These are phyloP conservation scores for Caligus rogercresseyi DNA, from an alignment of 1,140 invertebrate species.

Conservation along the genomic window DNA sequence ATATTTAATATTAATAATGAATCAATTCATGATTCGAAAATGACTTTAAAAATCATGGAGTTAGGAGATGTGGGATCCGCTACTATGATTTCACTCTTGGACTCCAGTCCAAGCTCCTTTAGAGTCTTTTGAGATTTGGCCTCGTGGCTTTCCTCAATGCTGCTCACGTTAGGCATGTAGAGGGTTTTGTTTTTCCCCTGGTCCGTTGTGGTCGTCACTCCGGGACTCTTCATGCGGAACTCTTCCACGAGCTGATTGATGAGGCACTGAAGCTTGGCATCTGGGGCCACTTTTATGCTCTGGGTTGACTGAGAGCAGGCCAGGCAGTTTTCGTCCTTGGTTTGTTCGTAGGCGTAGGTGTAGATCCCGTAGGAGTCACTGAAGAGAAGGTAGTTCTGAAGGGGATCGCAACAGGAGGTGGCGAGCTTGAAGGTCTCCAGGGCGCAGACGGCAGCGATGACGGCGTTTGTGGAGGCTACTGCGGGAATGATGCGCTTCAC, in stretches of 20 bases:
- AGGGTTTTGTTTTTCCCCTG: conserved; percentile 73
- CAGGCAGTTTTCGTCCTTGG: conserved; percentile 59
- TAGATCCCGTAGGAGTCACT: conserved; percentile 93
- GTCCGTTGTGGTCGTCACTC: conserved; percentile 48
- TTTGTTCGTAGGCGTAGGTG: conserved; percentile 82
- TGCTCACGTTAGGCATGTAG: conserved; percentile 72
- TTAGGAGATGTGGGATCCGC: conserved; percentile 74
- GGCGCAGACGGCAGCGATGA: conserved; percentile 83
- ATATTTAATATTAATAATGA: too few species aligned
- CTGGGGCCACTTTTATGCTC: conserved; percentile 40
- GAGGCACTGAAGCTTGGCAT: conserved; percentile 56
- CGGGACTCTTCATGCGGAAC: conserved; percentile 74
- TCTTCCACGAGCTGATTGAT: conserved; percentile 57
- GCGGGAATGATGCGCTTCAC: conserved; percentile 98
- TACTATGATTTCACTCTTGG: conserved; percentile 67
- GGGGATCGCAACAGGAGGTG: conserved; percentile 63
- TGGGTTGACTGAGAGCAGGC: conserved; percentile 62
- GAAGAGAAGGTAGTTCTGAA: conserved; percentile 94
- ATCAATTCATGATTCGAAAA: conserved; percentile 2
- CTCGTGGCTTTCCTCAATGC: conserved; percentile 69
- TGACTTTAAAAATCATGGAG: conserved; percentile 41
- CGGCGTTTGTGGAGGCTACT: conserved; percentile 95
- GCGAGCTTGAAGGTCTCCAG: conserved; percentile 94
- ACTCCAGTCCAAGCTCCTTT: conserved; percentile 53
- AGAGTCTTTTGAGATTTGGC: conserved; percentile 68